Evolutionary conservation across 2,113 vertebrate genomes (phyloP).

Genomic region (Bufo gargarizans): DNA sequence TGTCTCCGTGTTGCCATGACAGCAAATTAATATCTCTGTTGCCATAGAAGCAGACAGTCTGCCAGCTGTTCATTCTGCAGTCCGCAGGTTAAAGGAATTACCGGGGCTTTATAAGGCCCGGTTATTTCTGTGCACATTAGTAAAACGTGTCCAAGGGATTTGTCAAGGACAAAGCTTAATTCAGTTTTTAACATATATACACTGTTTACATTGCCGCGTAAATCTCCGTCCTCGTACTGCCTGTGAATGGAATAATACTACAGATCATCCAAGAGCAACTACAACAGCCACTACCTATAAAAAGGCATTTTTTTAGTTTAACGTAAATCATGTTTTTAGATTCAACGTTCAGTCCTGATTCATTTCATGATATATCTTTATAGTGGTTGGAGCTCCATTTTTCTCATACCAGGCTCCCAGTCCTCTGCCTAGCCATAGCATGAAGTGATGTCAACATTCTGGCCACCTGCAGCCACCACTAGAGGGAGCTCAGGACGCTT

Average conservation of each 20-base stretch:
- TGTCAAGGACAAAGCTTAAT: not conserved
- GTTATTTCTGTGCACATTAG: not conserved
- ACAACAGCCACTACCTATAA: too few species aligned
- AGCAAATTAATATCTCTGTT: slow-evolving; percentile 26
- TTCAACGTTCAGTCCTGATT: not conserved
- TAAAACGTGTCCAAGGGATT: not conserved
- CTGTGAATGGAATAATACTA: not conserved
- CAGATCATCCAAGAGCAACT: too few species aligned
- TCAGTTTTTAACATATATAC: not conserved
- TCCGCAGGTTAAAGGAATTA: slow-evolving; percentile 12
- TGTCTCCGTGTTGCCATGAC: slow-evolving; percentile 11
- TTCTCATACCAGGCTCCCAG: too few species aligned
- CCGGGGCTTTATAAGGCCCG: not conserved
- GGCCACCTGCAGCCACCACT: too few species aligned
- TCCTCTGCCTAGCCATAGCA: too few species aligned
- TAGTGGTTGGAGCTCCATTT: too few species aligned
- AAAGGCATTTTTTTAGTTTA: too few species aligned
- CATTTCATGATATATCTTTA: not conserved
- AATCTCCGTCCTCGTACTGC: not conserved
- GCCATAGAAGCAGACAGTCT: slow-evolving; percentile 49
- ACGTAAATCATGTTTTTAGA: not conserved
- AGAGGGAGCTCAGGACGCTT: too few species aligned
- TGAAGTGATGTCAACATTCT: too few species aligned
- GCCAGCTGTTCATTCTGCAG: slow-evolving; percentile 32
- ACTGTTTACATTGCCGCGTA: not conserved